A percentile compares a stretch with the other conserved stretches of the same genome.
phyloP scores from a whole-genome alignment of 1,140 invertebrate genomes.

The Centruroides sculpturatus region DNA sequence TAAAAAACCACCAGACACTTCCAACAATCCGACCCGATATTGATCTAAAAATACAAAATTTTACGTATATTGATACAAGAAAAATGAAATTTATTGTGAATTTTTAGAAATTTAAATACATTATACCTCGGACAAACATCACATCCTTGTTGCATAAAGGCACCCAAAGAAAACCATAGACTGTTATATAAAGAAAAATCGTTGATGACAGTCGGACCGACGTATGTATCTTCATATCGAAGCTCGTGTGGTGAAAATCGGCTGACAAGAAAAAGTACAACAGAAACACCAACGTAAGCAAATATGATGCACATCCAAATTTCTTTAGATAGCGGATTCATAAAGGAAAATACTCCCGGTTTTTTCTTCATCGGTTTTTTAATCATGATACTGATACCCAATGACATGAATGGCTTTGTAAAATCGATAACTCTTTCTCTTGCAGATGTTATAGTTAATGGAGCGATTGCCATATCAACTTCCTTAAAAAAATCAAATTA shows the following conservation, averaged over 20 bases:
- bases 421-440: constrained; percentile 42
- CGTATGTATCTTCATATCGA: constrained; percentile 25
- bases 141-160: constrained; percentile 43
- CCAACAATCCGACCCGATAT: constrained; percentile 87
- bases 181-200: constrained; percentile 43
- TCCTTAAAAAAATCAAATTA: constrained; percentile 23
- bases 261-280: constrained; percentile 36
- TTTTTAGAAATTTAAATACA: not conserved
- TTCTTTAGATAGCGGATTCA: constrained; percentile 39
- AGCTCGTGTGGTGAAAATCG: constrained; percentile 41
- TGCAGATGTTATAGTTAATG: constrained; percentile 37
- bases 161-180: constrained; percentile 40
- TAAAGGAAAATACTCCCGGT: constrained; percentile 37
- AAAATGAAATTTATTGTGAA: not conserved
- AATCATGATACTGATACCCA: constrained; percentile 44
- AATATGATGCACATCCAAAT: constrained; percentile 41
- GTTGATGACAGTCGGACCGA: constrained; percentile 35
- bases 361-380: constrained; percentile 40
- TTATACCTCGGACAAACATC: constrained; percentile 40
- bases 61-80: not conserved
- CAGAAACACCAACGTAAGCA: constrained; percentile 37
- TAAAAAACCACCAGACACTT: constrained; percentile 99
- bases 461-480: constrained; percentile 40
- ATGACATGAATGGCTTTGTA: constrained; percentile 42
- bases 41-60: constrained; percentile 41